phyloP scores from a whole-genome alignment of 1,140 invertebrate genomes.

The Lordiphosa collinella region DNA sequence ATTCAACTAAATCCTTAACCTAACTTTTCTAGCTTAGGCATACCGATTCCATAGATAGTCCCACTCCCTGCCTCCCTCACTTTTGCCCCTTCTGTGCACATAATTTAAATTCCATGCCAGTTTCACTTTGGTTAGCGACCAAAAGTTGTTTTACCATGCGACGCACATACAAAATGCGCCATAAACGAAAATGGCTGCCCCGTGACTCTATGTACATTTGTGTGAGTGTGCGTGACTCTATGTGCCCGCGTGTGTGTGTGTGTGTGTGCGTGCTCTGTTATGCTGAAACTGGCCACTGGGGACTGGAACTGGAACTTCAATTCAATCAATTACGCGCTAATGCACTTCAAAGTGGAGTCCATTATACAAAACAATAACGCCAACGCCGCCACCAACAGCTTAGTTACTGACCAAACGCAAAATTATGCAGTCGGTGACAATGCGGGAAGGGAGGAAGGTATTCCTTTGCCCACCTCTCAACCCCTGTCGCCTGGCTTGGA shows the following conservation, averaged over 20 bases:
- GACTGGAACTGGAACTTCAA: constrained; percentile 45
- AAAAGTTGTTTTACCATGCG: constrained; percentile 43
- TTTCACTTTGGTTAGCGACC: constrained; percentile 40
- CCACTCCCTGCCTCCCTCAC: background rate
- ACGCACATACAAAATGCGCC: constrained; percentile 39
- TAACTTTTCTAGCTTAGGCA: background rate
- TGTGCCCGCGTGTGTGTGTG: constrained; percentile 2
- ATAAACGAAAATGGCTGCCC: constrained; percentile 53
- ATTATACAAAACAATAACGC: constrained; percentile 46
- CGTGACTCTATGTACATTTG: constrained; percentile 5
- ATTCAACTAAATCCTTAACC: too few relatives aligned
- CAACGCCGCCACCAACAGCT: background rate
- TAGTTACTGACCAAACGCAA: constrained; percentile 16
- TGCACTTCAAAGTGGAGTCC: constrained; percentile 45
- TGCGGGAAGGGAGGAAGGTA: too few relatives aligned
- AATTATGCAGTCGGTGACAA: constrained; percentile 2
- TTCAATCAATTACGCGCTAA: constrained; percentile 61
- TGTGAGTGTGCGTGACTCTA: constrained; percentile 1
- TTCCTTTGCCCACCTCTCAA: constrained; percentile 47
- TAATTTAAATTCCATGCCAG: constrained; percentile 56
- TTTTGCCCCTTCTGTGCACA: constrained; percentile 1
- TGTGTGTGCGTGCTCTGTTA: background rate
- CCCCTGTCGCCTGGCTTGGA: background rate
- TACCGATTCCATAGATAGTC: background rate
- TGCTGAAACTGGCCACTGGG: constrained; percentile 3